Evolutionary conservation across 2,797 vertebrate genomes (phyloP).

Genomic region (Sebastes miniatus): DNA sequence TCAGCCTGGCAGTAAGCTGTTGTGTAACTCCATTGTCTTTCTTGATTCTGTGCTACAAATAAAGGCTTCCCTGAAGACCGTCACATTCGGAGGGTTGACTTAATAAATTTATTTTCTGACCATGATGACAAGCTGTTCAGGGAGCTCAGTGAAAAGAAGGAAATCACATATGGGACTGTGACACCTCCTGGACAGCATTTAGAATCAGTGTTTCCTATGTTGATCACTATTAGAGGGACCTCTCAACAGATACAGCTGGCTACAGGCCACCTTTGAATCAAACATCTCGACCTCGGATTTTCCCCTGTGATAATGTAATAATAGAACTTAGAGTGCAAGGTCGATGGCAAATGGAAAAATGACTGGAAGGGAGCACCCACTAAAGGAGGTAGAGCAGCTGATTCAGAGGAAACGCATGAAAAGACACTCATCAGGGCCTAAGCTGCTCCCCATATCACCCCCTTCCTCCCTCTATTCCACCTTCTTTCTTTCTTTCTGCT

Average conservation of each 20-base stretch:
- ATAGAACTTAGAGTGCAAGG: slow-evolving; percentile 55
- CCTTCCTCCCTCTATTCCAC: slow-evolving; percentile 6
- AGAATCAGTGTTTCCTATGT: slow-evolving; percentile 63
- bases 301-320: slow-evolving; percentile 40
- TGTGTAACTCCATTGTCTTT: slow-evolving; percentile 54
- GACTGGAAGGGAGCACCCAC: slow-evolving; percentile 12
- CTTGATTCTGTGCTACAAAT: slow-evolving; percentile 24
- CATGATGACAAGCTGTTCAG: slow-evolving; percentile 39
- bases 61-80: slow-evolving; percentile 39
- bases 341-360: slow-evolving; percentile 37
- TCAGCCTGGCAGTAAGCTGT: background rate
- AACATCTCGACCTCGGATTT: slow-evolving; percentile 10
- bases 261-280: slow-evolving; percentile 30
- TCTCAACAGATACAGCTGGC: slow-evolving; percentile 61
- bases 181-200: slow-evolving; percentile 42
- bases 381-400: slow-evolving; percentile 1
- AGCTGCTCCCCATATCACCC: slow-evolving; percentile 40
- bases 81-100: slow-evolving; percentile 24
- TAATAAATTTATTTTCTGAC: slow-evolving; percentile 51
- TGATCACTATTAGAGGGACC: slow-evolving; percentile 28
- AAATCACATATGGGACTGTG: slow-evolving; percentile 63
- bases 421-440: slow-evolving; percentile 35
- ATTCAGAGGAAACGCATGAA: slow-evolving; percentile 39
- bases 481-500: slow-evolving; percentile 19
- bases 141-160: slow-evolving; percentile 70